Conservation (phyloP, 2,113 vertebrate species). For the Pungitius pungitius region DNA sequence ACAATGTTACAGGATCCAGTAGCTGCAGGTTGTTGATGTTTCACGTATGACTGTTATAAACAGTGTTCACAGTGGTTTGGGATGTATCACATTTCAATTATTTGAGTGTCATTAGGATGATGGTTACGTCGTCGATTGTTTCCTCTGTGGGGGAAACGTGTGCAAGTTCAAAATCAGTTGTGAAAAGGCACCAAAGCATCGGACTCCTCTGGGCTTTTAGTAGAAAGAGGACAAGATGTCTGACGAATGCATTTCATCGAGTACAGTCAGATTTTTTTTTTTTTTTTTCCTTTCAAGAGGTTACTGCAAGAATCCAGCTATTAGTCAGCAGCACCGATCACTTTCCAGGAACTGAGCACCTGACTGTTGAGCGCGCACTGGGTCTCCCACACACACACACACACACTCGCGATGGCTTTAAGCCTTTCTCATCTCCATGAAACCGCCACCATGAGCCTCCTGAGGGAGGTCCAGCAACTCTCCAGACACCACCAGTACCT, state of each 20-base stretch:
- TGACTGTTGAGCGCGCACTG: constrained; percentile 17
- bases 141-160: neutral
- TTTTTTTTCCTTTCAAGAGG: constrained; percentile 46
- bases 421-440: constrained; percentile 9
- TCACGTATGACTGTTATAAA: neutral
- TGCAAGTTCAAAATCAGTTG: neutral
- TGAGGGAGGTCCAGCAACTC: constrained; percentile 13
- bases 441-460: constrained; percentile 14
- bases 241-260: neutral
- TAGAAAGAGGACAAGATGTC: constrained; percentile 1
- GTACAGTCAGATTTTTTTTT: constrained; percentile 33
- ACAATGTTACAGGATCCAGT: neutral
- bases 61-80: neutral
- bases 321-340: constrained; percentile 64
- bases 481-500: neutral
- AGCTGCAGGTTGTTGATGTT: neutral
- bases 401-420: neutral
- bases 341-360: constrained; percentile 79
- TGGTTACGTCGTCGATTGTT: neutral
- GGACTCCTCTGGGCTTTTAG: neutral
- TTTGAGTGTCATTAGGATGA: neutral
- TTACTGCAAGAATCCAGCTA: constrained; percentile 54
- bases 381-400: constrained; percentile 4
- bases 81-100: constrained; percentile 1
- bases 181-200: neutral